These are phyloP conservation scores for Aleiodes sp. DNA, from an alignment of 1,140 invertebrate species.

Conservation along the genomic window DNA sequence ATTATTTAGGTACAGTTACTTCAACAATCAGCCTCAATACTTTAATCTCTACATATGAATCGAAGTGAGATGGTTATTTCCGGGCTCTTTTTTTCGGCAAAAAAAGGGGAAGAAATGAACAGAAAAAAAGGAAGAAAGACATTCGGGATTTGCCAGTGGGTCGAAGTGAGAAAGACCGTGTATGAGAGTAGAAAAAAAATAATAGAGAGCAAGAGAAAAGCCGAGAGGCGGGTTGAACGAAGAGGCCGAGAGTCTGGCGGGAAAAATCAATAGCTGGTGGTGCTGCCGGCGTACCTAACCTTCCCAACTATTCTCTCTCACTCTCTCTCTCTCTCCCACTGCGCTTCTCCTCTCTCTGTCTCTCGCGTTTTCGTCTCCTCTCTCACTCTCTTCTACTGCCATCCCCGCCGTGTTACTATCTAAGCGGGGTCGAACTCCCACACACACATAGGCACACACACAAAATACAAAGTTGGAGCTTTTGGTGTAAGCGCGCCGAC, in stretches of 20 bases:
- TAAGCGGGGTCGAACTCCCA: slow-evolving; percentile 27
- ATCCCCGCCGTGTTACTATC: slow-evolving; percentile 18
- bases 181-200: slow-evolving; percentile 36
- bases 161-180: slow-evolving; percentile 28
- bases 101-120: slow-evolving; percentile 36
- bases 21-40: slow-evolving; percentile 30
- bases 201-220: slow-evolving; percentile 38
- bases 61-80: slow-evolving; percentile 46
- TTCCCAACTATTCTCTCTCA: slow-evolving; percentile 49
- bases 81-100: slow-evolving; percentile 36
- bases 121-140: slow-evolving; percentile 13
- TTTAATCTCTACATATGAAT: slow-evolving; percentile 45
- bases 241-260: slow-evolving; percentile 60
- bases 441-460: background rate
- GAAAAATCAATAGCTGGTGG: slow-evolving; percentile 66
- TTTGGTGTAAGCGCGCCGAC: slow-evolving; percentile 30
- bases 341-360: slow-evolving; percentile 30
- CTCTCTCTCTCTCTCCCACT: slow-evolving; percentile 33
- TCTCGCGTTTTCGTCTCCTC: slow-evolving; percentile 35
- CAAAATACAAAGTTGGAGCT: background rate
- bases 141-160: slow-evolving; percentile 18
- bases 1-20: slow-evolving; percentile 15
- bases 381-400: slow-evolving; percentile 18
- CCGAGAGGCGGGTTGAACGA: slow-evolving; percentile 37
- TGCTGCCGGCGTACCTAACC: slow-evolving; percentile 61